These are phyloP conservation scores for Neodon shergylaensis DNA, from an alignment of 2,113 vertebrate genomes.

Conservation along the genomic window DNA sequence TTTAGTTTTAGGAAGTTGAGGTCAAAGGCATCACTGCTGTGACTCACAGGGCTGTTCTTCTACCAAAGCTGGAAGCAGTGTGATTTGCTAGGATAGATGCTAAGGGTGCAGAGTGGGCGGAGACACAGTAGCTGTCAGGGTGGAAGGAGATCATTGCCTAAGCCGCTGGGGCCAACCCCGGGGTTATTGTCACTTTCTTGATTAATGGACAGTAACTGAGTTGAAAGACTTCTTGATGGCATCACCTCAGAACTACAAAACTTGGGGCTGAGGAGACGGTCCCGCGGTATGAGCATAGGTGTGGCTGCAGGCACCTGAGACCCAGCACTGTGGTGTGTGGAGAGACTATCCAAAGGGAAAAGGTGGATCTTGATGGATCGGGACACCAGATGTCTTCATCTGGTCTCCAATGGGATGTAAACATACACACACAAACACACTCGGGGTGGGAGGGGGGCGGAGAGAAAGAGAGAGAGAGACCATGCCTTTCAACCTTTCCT, in stretches of 20 bases:
- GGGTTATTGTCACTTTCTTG: neutral
- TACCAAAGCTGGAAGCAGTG: neutral
- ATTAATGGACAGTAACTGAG: neutral
- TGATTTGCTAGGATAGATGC: neutral
- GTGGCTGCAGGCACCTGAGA: too few relatives aligned
- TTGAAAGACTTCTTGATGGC: neutral
- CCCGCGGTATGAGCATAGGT: too few relatives aligned
- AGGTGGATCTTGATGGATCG: neutral
- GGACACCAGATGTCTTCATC: neutral
- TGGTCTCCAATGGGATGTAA: neutral
- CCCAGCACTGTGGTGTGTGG: neutral
- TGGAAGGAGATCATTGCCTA: neutral
- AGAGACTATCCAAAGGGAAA: neutral
- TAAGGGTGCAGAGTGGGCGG: neutral
- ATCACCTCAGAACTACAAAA: neutral
- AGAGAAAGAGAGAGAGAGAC: neutral
- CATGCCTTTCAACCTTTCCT: neutral
- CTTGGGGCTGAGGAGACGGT: neutral
- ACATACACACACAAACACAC: neutral
- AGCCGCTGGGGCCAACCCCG: neutral
- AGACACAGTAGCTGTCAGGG: neutral
- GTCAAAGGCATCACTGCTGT: slow-evolving; percentile 65
- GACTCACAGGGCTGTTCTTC: slow-evolving; percentile 13
- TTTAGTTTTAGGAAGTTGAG: slow-evolving; percentile 62
- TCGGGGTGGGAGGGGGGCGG: fast-evolving